A percentile compares a stretch with the other conserved stretches of the same genome.
Conservation (phyloP, 2,113 vertebrate species). For the Lagopus muta region DNA sequence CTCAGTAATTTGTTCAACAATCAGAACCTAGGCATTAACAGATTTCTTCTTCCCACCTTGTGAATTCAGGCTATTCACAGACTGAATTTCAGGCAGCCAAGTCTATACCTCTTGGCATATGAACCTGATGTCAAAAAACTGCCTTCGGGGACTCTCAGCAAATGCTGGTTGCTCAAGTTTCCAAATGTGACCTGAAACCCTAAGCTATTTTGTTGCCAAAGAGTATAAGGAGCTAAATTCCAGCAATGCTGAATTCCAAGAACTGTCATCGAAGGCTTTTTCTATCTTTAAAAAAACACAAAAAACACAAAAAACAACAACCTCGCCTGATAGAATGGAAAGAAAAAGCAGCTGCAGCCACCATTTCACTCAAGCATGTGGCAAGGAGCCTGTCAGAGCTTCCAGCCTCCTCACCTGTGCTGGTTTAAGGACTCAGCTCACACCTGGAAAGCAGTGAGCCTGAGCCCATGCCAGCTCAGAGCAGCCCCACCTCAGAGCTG, state of each 20-base stretch:
- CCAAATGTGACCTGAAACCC: neutral
- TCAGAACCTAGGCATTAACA: neutral
- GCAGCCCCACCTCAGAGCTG: neutral
- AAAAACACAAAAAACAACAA: neutral
- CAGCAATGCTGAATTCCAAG: neutral
- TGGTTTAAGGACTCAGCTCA: neutral
- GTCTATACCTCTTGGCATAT: neutral
- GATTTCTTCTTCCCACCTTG: neutral
- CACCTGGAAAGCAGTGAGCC: neutral
- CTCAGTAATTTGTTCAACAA: neutral
- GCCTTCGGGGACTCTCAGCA: neutral
- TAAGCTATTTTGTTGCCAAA: neutral
- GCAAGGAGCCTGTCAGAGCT: rapidly evolving
- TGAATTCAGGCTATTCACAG: neutral
- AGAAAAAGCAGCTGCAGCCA: neutral
- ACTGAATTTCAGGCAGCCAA: neutral
- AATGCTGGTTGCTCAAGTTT: neutral
- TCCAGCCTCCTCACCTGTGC: neutral
- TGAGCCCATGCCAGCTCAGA: neutral
- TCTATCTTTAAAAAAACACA: neutral
- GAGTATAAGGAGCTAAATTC: neutral
- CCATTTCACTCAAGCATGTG: rapidly evolving
- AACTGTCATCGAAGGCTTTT: neutral
- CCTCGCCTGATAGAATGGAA: neutral
- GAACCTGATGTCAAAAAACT: neutral